Conservation (phyloP, 23 tunicate genomes). For the Oikopleura dioica region DNA sequence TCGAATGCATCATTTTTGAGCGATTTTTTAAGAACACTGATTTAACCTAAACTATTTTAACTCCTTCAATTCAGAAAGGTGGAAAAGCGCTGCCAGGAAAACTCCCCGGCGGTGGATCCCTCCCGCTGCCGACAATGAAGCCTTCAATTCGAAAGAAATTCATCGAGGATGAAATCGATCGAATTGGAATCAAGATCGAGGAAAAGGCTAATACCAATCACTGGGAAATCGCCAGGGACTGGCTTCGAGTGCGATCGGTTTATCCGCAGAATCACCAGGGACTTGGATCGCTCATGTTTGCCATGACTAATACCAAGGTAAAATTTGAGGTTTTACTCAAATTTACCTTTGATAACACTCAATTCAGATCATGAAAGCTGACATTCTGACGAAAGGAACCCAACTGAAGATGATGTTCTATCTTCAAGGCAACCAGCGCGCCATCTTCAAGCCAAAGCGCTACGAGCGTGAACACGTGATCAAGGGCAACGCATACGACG, state of each 20-base stretch:
- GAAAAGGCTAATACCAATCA: not conserved
- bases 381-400: conserved; percentile 66
- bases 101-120: not conserved
- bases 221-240: not conserved
- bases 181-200: not conserved
- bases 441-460: conserved; percentile 78
- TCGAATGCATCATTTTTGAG: too few species aligned
- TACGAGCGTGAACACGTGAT: conserved; percentile 58
- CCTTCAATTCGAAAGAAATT: not conserved
- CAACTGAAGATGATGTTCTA: conserved; percentile 43
- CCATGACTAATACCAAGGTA: not conserved
- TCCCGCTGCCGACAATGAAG: not conserved
- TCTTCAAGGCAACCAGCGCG: conserved; percentile 63
- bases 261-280: not conserved
- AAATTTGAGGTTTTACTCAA: not conserved
- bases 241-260: not conserved
- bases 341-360: not conserved
- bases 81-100: not conserved
- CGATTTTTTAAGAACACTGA: too few species aligned
- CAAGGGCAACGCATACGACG: conserved; percentile 70
- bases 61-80: too few species aligned
- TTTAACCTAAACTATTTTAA: too few species aligned
- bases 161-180: not conserved
- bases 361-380: conserved; percentile 37
- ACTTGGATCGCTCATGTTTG: not conserved